Percentiles rank a stretch among this genome's conserved stretches.
Conservation (phyloP, 2,113 vertebrate genomes). For the Rhabdornis inornatus region DNA sequence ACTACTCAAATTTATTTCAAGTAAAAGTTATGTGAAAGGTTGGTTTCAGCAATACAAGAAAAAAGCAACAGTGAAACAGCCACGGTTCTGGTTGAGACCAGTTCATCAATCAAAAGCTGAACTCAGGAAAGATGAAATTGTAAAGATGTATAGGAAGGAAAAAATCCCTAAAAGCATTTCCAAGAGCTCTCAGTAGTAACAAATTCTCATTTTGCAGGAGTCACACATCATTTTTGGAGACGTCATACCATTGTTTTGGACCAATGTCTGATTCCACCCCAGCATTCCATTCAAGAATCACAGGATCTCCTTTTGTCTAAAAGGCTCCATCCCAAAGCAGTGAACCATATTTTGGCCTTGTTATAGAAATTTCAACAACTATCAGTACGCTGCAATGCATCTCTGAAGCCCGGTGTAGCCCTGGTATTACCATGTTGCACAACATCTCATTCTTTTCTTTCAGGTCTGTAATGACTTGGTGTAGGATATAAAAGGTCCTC, state of each 20-base stretch:
- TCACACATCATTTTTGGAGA: background rate
- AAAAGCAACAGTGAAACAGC: background rate
- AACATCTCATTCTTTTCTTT: background rate
- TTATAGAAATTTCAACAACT: background rate
- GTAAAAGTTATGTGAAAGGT: background rate
- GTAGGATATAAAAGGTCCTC: background rate
- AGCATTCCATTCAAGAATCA: background rate
- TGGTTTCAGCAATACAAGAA: background rate
- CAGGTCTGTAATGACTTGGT: accelerated
- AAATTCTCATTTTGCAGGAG: background rate
- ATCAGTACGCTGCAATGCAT: background rate
- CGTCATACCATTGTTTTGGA: background rate
- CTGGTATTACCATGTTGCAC: background rate
- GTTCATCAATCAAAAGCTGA: background rate
- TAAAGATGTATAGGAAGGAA: background rate
- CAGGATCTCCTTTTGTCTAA: background rate
- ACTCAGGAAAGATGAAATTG: background rate
- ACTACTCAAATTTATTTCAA: background rate
- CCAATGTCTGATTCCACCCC: background rate
- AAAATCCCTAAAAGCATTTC: background rate
- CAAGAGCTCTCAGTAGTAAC: background rate
- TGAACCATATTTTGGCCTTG: background rate
- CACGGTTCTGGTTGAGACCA: background rate
- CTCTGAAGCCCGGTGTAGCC: background rate
- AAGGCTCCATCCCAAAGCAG: background rate